phyloP scores from a whole-genome alignment of 2,888 invertebrate genomes.

The Anagyrus pseudococci region DNA sequence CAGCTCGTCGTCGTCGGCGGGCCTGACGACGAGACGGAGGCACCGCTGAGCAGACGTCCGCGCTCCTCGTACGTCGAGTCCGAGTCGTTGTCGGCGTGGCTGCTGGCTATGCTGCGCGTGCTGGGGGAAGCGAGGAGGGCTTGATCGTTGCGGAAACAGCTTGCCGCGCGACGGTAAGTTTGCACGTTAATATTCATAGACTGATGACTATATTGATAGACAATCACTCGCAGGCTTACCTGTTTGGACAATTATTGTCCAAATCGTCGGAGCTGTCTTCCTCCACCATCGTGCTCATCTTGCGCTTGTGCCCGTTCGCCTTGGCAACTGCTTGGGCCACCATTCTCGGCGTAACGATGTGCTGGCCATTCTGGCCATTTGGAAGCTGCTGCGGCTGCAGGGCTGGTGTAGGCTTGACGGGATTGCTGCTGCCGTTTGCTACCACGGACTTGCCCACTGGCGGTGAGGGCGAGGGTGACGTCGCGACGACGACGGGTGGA shows the following conservation, averaged over 20 bases:
- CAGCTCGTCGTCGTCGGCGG: slow-evolving; percentile 3
- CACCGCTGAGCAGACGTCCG: slow-evolving; percentile 41
- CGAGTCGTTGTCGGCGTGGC: slow-evolving; percentile 48
- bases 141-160: no score
- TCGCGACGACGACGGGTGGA: slow-evolving; percentile 11
- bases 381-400: neutral
- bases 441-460: neutral
- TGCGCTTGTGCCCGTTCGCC: slow-evolving; percentile 35
- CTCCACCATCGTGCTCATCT: slow-evolving; percentile 58
- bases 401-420: neutral
- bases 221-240: no score
- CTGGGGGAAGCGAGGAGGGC: no score
- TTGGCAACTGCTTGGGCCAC: neutral
- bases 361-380: slow-evolving; percentile 19
- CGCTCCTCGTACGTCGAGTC: slow-evolving; percentile 51
- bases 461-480: slow-evolving; percentile 21
- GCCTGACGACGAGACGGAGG: neutral
- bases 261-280: slow-evolving; percentile 52
- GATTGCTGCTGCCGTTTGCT: slow-evolving; percentile 7
- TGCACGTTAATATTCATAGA: no score
- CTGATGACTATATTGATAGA: no score
- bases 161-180: no score
- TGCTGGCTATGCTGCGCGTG: slow-evolving; percentile 35
- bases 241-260: slow-evolving; percentile 38
- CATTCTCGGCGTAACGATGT: neutral